phyloP scores from a whole-genome alignment of 2,797 vertebrate species.

The Fundulus diaphanus region DNA sequence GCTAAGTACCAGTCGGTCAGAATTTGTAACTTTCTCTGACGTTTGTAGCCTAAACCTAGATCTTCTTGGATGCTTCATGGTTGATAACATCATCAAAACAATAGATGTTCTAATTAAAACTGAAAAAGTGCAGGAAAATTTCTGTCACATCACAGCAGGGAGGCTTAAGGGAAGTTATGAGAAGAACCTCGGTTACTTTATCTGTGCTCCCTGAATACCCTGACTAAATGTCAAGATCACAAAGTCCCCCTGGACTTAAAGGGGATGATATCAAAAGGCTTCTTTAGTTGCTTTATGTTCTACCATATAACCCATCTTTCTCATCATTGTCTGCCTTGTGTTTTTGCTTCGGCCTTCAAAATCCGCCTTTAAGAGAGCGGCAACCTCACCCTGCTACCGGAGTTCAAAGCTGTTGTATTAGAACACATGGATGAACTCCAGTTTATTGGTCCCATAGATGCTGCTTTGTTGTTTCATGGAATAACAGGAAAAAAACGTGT shows the following conservation, averaged over 20 bases:
- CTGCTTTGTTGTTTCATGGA: constrained; percentile 28
- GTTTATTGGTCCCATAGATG: constrained; percentile 43
- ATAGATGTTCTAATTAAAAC: constrained; percentile 52
- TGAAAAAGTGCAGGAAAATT: constrained; percentile 51
- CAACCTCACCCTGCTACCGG: constrained; percentile 75
- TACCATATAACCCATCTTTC: constrained; percentile 82
- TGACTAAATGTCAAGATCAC: constrained; percentile 87
- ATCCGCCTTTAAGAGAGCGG: constrained; percentile 61
- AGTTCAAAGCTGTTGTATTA: constrained; percentile 78
- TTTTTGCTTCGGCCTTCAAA: constrained; percentile 78
- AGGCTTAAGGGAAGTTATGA: constrained; percentile 61
- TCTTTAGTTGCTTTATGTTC: constrained; percentile 79
- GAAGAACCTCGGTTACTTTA: constrained; percentile 80
- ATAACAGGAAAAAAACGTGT: background rate
- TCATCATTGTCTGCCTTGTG: constrained; percentile 73
- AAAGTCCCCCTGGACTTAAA: constrained; percentile 80
- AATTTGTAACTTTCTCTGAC: constrained; percentile 60
- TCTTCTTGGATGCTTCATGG: constrained; percentile 59
- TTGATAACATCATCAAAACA: constrained; percentile 57
- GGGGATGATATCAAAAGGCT: constrained; percentile 82
- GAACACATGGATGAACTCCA: constrained; percentile 58
- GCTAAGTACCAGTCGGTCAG: constrained; percentile 62
- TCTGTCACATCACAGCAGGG: constrained; percentile 49
- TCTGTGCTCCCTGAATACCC: constrained; percentile 78
- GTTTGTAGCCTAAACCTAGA: background rate